Conservation (phyloP, 2,113 vertebrate species). For the Cariama cristata region DNA sequence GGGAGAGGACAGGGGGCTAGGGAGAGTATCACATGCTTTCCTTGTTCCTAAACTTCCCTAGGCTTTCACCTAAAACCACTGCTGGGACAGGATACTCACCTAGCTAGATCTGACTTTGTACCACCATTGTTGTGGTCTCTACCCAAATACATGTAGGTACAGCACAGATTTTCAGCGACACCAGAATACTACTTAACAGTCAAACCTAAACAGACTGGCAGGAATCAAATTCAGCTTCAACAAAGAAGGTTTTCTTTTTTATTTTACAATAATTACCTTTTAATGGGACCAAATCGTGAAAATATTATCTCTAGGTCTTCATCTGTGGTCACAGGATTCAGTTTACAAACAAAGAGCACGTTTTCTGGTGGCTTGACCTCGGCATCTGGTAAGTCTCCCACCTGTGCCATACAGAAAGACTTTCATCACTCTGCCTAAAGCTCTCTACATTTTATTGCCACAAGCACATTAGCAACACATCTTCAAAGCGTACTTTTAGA, state of each 20-base stretch:
- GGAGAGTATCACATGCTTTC: background rate
- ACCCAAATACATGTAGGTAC: background rate
- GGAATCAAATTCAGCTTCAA: background rate
- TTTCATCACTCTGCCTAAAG: background rate
- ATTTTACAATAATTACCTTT: conserved; percentile 80
- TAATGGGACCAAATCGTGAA: conserved; percentile 93
- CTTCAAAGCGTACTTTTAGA: background rate
- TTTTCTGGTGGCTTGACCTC: conserved; percentile 94
- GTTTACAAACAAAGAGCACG: conserved; percentile 95
- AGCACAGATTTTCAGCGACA: background rate
- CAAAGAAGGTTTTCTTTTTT: background rate
- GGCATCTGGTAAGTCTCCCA: conserved; percentile 95
- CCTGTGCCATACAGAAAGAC: conserved; percentile 74
- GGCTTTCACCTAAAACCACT: background rate
- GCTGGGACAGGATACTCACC: background rate
- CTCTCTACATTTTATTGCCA: background rate
- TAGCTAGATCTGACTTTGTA: background rate
- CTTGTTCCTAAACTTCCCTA: background rate
- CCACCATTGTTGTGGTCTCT: background rate
- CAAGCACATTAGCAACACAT: background rate
- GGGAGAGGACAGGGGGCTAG: fast-evolving
- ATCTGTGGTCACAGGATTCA: conserved; percentile 97
- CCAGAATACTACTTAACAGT: background rate
- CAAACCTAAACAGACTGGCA: background rate
- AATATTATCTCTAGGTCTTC: conserved; percentile 98